phyloP scores from a whole-genome alignment of 2,797 vertebrate species.

The Calcarius lapponicus region DNA sequence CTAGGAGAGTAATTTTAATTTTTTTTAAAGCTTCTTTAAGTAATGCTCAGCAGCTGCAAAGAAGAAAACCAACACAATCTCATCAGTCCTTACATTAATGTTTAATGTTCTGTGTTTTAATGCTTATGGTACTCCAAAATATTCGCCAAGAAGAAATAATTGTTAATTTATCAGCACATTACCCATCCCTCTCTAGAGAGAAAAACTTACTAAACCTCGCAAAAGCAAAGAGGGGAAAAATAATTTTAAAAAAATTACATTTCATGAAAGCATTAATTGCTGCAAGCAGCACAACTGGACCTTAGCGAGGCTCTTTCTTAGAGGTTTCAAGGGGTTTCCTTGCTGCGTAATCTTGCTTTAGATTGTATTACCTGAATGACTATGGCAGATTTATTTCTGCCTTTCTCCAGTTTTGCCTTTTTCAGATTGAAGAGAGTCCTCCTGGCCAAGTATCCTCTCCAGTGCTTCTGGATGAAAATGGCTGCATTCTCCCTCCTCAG shows the following conservation, averaged over 20 bases:
- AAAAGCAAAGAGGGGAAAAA: accelerated
- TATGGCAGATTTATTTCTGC: conserved; percentile 75
- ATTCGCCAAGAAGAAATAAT: not conserved
- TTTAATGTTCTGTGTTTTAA: not conserved
- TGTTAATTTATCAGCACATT: not conserved
- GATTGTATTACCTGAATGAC: conserved; percentile 83
- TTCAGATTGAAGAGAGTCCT: conserved; percentile 69
- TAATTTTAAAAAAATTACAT: not conserved
- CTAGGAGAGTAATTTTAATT: not conserved
- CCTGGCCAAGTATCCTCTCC: conserved; percentile 78
- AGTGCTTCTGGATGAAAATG: conserved; percentile 81
- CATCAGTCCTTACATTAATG: not conserved
- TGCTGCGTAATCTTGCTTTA: not conserved
- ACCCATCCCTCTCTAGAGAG: not conserved
- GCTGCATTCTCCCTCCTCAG: conserved; percentile 75
- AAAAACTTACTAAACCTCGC: not conserved
- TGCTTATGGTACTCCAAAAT: not conserved
- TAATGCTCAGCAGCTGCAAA: not conserved
- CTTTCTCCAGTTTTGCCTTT: conserved; percentile 68
- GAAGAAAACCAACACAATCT: not conserved
- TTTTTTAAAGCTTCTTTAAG: not conserved
- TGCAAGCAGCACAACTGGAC: not conserved
- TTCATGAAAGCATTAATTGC: not conserved
- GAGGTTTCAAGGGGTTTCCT: not conserved
- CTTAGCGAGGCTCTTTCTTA: not conserved